Evolutionary conservation across 2,888 invertebrate genomes (phyloP).

Genomic region (Rapana venosa): DNA sequence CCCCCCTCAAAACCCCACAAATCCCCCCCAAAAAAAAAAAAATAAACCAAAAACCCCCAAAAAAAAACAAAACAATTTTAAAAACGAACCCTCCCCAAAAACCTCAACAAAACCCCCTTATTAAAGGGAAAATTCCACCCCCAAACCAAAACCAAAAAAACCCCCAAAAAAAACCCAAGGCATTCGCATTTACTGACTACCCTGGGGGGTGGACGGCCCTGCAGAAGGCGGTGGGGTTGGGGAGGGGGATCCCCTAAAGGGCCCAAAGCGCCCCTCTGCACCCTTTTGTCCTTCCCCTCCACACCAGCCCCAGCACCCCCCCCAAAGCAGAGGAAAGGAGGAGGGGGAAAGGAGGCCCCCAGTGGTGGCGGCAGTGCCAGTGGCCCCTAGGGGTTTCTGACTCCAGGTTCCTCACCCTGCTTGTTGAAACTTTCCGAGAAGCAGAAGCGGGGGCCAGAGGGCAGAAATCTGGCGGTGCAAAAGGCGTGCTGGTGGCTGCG

Average conservation of each 20-base stretch:
- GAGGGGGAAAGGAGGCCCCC: no score
- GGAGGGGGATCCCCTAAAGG: slow-evolving; percentile 71
- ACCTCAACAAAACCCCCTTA: no score
- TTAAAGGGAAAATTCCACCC: no score
- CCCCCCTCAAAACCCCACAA: no score
- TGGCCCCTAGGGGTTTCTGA: background rate
- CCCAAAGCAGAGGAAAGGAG: no score
- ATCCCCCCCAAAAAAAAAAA: no score
- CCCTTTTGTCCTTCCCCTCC: slow-evolving; percentile 58
- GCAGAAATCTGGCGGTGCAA: slow-evolving; percentile 88
- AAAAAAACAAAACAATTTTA: no score
- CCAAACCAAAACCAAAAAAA: no score
- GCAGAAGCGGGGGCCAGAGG: slow-evolving; percentile 85
- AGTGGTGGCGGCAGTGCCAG: no score
- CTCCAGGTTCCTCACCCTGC: slow-evolving; percentile 63
- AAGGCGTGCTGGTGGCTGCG: slow-evolving; percentile 81
- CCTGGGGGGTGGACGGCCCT: slow-evolving; percentile 68
- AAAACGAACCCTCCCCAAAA: no score
- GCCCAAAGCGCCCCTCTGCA: slow-evolving; percentile 66
- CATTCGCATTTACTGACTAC: slow-evolving; percentile 55
- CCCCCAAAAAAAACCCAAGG: no score
- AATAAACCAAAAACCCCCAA: no score
- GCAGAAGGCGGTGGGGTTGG: slow-evolving; percentile 75
- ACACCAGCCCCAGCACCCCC: slow-evolving; percentile 29
- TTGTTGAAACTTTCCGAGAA: slow-evolving; percentile 69